Evolutionary conservation across 2,888 invertebrate genomes (phyloP), one percentile per base, ranked within the genome.

Genomic region (Cryptophagus acutangulus): DNA sequence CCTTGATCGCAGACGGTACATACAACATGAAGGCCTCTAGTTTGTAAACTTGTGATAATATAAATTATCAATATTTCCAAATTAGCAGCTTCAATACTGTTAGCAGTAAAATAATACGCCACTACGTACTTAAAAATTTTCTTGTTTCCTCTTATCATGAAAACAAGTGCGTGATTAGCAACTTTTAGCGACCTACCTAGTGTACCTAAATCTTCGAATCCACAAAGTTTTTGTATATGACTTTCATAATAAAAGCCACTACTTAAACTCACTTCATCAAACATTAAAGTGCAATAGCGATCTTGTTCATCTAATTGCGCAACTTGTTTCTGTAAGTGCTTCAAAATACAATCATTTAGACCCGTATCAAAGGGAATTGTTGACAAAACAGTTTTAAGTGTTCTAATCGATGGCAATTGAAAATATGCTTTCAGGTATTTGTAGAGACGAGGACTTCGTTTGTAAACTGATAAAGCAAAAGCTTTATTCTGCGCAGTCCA

Each of bases 251-350:
- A 17, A 17, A 52, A 45, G 1, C 47, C 46, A 15, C 28, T 33
- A 33, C 29, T 38, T 5, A 54, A 28, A 16, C 46, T 33, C n/a
- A 54, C 42, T 42, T 55, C 50, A 39, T 55, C 55, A 29, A 54
- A 54, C 34, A 51, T 49, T 25, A 55, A n/a, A 12, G 46, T 30
- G 34, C 48, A 49, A 33, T 43, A 36, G 5, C 36, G 25, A 35
- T 53, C 46, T 14, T 48, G 41, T 15, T 44, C 33, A 26, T 45
- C 30, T 48, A 53, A 49, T 8, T 37, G 15, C 9, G 38, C 30
- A 6, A 41, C 41, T 33, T 38, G 17, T 15, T 33, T 17, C 38
- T 46, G 36, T 10, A 52, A 34, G 29, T 46, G 34, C 26, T 47
- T 30, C 5, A 50, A 12, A 26, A 54, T 33, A 9, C 38, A 35